Evolutionary conservation across 2,888 invertebrate species (phyloP).

Genomic region (Nemoura dubitans): DNA sequence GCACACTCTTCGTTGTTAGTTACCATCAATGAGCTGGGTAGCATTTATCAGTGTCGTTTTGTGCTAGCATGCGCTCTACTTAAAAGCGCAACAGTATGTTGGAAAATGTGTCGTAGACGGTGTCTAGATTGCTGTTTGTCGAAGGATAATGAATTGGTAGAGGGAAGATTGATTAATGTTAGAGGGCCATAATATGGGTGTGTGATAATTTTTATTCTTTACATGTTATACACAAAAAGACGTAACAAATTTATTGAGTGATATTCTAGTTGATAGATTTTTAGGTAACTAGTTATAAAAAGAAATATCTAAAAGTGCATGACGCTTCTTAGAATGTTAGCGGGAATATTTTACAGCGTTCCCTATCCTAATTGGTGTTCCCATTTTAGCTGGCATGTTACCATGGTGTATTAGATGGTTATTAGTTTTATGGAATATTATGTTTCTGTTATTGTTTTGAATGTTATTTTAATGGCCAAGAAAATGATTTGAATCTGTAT

Average conservation of each 20-base stretch:
- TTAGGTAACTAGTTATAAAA: neutral
- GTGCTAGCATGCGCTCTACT: neutral
- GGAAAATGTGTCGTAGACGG: neutral
- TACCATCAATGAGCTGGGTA: neutral
- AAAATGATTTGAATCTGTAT: neutral
- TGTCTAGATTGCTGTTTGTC: neutral
- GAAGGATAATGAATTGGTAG: neutral
- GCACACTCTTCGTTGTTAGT: neutral
- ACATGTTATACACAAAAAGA: neutral
- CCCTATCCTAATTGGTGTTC: neutral
- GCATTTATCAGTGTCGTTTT: neutral
- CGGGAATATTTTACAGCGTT: neutral
- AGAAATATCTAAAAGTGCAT: neutral
- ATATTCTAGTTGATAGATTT: conserved; percentile 2
- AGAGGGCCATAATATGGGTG: neutral
- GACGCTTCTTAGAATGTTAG: neutral
- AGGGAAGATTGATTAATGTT: neutral
- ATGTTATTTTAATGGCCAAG: neutral
- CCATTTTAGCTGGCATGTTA: neutral
- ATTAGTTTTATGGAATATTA: neutral
- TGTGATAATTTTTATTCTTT: conserved; percentile 12
- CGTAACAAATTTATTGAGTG: neutral
- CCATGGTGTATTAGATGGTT: neutral
- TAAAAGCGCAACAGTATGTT: neutral
- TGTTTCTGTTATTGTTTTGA: neutral